Conservation (phyloP, 2,113 vertebrate genomes). For the Dicaeum eximium region DNA sequence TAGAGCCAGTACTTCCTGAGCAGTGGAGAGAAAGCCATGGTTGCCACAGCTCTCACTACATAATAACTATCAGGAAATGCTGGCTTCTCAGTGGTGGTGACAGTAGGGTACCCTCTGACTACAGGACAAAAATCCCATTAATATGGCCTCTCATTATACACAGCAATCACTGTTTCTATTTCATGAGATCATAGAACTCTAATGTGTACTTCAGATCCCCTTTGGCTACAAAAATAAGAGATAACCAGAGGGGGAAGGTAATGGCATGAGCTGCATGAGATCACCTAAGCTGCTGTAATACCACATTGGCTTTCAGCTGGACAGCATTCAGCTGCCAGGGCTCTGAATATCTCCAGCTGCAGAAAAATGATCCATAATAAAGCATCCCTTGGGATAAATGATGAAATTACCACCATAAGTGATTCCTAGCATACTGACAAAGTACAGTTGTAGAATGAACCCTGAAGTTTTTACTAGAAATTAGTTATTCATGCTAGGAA, state of each 20-base stretch:
- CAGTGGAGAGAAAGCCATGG: background rate
- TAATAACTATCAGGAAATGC: background rate
- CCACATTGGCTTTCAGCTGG: background rate
- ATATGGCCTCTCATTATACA: background rate
- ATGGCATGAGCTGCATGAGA: background rate
- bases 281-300: background rate
- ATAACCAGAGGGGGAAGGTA: background rate
- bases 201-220: background rate
- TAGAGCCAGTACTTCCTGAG: background rate
- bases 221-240: background rate
- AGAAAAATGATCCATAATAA: background rate
- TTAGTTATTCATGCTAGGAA: background rate
- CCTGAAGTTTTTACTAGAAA: background rate
- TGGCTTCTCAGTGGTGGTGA: background rate
- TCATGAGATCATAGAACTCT: background rate
- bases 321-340: background rate
- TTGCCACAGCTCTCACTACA: background rate
- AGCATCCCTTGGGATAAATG: background rate
- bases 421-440: background rate
- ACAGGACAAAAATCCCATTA: background rate
- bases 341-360: background rate
- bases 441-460: background rate
- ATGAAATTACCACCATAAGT: background rate
- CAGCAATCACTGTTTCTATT: background rate
- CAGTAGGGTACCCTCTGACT: background rate